Percentiles rank a stretch among this genome's conserved stretches.
phyloP scores from a whole-genome alignment of 1,140 invertebrate species.

The Myzus persicae region DNA sequence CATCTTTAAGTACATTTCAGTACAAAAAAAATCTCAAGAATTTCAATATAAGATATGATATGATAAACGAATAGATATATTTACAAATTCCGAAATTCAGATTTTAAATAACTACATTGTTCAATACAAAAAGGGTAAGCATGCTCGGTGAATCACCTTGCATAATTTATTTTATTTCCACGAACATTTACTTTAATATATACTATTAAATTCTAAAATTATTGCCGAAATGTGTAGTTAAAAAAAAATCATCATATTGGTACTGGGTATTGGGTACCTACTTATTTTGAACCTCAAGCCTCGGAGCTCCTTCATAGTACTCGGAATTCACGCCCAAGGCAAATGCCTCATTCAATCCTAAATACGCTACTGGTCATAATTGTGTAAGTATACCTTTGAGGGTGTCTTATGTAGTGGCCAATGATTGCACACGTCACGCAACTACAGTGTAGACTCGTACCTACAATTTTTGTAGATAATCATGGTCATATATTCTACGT shows the following conservation, averaged over 20 bases:
- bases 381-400: neutral
- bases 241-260: neutral
- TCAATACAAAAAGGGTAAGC: too few species aligned
- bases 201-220: neutral
- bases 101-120: too few species aligned
- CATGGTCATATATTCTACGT: rapidly evolving
- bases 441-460: neutral
- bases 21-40: too few species aligned
- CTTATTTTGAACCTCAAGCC: neutral
- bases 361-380: neutral
- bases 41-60: too few species aligned
- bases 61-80: too few species aligned
- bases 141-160: neutral
- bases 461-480: neutral
- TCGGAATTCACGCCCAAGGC: neutral
- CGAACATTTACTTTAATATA: too few species aligned
- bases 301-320: neutral
- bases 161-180: neutral
- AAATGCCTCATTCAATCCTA: neutral
- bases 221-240: neutral
- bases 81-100: too few species aligned
- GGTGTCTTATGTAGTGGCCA: neutral
- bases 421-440: neutral
- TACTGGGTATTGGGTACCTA: neutral
- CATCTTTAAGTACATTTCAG: too few species aligned